Evolutionary conservation across 2,797 vertebrate species (phyloP).

Genomic region (Streptopelia turtur): DNA sequence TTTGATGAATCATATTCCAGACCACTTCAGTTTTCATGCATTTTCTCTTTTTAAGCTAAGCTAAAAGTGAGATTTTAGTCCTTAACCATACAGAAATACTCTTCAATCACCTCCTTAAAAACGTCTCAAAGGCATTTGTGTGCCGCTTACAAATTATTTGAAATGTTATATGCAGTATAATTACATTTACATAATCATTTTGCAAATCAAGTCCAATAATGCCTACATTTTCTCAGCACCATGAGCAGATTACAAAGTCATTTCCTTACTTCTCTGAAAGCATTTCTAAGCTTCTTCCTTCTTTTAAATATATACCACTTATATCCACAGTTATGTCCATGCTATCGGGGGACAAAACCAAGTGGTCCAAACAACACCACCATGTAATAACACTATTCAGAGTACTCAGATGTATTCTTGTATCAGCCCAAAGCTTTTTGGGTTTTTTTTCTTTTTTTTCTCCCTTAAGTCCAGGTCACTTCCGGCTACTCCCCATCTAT

Average conservation of each 20-base stretch:
- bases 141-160: slow-evolving; percentile 14
- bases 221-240: slow-evolving; percentile 32
- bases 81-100: not conserved
- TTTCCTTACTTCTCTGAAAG: not conserved
- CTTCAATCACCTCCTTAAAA: slow-evolving; percentile 30
- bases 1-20: not conserved
- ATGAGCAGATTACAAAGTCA: slow-evolving; percentile 30
- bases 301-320: not conserved
- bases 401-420: not conserved
- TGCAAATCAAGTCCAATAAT: slow-evolving; percentile 58
- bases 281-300: not conserved
- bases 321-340: not conserved
- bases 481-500: not conserved
- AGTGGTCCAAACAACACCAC: not conserved
- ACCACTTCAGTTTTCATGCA: not conserved
- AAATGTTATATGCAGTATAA: slow-evolving; percentile 55
- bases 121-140: slow-evolving; percentile 34
- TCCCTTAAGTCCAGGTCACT: not conserved
- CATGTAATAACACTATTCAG: not conserved
- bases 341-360: not conserved
- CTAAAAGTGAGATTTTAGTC: not conserved
- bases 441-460: not conserved
- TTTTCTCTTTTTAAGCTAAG: not conserved
- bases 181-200: slow-evolving; percentile 71
- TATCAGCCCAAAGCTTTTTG: not conserved